Percentiles rank a stretch among this genome's conserved stretches.
Evolutionary conservation across 2,888 invertebrate genomes (phyloP).

Genomic region (Drosophila suboccidentalis): DNA sequence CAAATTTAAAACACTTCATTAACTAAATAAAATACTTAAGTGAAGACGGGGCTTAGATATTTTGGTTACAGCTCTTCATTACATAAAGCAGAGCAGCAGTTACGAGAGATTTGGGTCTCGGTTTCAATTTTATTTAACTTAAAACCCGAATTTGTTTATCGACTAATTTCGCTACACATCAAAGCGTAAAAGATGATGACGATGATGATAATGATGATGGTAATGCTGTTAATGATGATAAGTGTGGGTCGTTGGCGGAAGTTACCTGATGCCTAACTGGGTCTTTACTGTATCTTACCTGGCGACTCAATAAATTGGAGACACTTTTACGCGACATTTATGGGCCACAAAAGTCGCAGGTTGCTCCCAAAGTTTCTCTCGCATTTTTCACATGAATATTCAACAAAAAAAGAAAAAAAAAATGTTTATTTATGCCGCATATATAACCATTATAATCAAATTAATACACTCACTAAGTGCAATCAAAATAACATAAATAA

Average conservation of each 20-base stretch:
- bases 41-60: conserved; percentile 41
- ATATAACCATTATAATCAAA: conserved; percentile 78
- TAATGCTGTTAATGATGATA: conserved; percentile 11
- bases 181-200: conserved; percentile 24
- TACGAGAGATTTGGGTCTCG: conserved; percentile 8
- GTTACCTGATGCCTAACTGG: conserved; percentile 31
- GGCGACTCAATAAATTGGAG: conserved; percentile 54
- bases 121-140: conserved; percentile 17
- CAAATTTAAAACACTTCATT: conserved; percentile 69
- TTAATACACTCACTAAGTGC: conserved; percentile 80
- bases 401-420: conserved; percentile 31
- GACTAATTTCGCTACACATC: conserved; percentile 54
- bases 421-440: conserved; percentile 70
- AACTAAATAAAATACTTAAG: conserved; percentile 33
- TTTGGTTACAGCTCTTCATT: conserved; percentile 52
- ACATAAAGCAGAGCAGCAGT: conserved; percentile 55
- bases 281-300: conserved; percentile 12
- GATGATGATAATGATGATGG: conserved; percentile 15
- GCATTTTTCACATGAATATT: conserved; percentile 24
- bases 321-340: conserved; percentile 68
- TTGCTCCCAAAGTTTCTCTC: conserved; percentile 14
- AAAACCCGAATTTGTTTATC: conserved; percentile 40
- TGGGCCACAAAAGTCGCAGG: conserved; percentile 46
- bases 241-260: conserved; percentile 54
- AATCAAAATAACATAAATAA: conserved; percentile 77